Percentiles rank a stretch among this genome's conserved stretches.
Conservation (phyloP, 2,113 vertebrate genomes). For the Nesoenas mayeri region DNA sequence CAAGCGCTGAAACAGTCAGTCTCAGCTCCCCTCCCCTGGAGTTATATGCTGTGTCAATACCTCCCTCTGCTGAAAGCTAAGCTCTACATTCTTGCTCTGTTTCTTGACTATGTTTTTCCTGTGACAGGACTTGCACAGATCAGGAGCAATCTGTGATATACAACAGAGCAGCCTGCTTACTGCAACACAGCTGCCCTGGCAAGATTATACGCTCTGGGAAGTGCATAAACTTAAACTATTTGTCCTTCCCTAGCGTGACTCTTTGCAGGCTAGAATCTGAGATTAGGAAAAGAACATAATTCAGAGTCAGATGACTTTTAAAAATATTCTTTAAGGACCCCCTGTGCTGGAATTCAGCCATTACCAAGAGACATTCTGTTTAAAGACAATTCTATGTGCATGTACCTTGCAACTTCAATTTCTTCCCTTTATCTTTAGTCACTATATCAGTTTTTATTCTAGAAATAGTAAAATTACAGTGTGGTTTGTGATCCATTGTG, state of each 20-base stretch:
- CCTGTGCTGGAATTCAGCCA: neutral
- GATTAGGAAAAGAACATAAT: neutral
- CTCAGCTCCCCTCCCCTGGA: neutral
- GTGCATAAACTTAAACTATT: neutral
- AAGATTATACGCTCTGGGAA: neutral
- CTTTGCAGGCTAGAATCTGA: neutral
- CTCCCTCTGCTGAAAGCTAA: conserved; percentile 76
- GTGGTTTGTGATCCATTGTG: conserved; percentile 9
- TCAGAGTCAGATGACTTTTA: conserved; percentile 5
- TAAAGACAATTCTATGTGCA: neutral
- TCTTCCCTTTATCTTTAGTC: conserved; percentile 1
- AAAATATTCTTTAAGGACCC: neutral
- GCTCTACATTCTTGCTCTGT: conserved; percentile 45
- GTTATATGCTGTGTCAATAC: conserved; percentile 66
- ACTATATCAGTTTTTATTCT: conserved; percentile 38
- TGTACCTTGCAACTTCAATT: neutral
- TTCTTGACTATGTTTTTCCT: neutral
- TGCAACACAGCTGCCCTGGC: neutral
- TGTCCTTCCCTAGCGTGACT: neutral
- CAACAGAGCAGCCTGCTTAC: neutral
- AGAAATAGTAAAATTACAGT: conserved; percentile 36
- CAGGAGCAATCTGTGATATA: neutral
- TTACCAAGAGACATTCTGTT: neutral
- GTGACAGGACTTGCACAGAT: neutral
- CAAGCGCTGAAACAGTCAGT: neutral